These are phyloP conservation scores for Idaea biselata DNA, from an alignment of 2,888 invertebrate species.

Conservation along the genomic window DNA sequence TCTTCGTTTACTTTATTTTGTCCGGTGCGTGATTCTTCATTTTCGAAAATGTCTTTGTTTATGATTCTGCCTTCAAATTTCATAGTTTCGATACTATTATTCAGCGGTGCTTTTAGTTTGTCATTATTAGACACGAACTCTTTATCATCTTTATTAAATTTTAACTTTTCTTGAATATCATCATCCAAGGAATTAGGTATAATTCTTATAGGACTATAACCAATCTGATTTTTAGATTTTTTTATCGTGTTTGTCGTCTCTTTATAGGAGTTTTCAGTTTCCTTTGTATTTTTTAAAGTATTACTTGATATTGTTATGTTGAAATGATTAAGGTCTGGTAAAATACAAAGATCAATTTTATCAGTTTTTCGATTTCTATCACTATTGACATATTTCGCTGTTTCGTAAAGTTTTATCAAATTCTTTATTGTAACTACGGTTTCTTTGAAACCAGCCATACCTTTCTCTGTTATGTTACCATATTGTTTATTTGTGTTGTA, in stretches of 20 bases:
- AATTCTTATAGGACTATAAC: background rate
- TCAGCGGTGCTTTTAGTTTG: background rate
- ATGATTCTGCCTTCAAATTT: background rate
- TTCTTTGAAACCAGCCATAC: slow-evolving; percentile 30
- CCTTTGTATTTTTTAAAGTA: background rate
- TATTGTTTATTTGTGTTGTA: background rate
- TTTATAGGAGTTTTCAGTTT: background rate
- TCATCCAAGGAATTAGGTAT: background rate
- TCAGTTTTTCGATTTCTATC: background rate
- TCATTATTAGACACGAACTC: background rate
- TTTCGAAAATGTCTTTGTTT: background rate
- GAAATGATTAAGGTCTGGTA: background rate
- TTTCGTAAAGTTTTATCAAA: slow-evolving; percentile 42
- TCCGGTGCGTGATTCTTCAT: background rate
- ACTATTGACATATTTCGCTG: slow-evolving; percentile 7
- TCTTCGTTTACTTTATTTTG: background rate
- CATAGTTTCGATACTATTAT: background rate
- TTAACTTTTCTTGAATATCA: background rate
- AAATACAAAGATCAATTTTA: background rate
- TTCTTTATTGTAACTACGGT: slow-evolving; percentile 47
- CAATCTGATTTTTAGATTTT: background rate
- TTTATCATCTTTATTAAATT: background rate
- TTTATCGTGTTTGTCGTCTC: background rate
- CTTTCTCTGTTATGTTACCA: background rate
- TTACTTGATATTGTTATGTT: background rate